Conservation (phyloP, 2,113 vertebrate species). For the Muntiacus reevesi region DNA sequence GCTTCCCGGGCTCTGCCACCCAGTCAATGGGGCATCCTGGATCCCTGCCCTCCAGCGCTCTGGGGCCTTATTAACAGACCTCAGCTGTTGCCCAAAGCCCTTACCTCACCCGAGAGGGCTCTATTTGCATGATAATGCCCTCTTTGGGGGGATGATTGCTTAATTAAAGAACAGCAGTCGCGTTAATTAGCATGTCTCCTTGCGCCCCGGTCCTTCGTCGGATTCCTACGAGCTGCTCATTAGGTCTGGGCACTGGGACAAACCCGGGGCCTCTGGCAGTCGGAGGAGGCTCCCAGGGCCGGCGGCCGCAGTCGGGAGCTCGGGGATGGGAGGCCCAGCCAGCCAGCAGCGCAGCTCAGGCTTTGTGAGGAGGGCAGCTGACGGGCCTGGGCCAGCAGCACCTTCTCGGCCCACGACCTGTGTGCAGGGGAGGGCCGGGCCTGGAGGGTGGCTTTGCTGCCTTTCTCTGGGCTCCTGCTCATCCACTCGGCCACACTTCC, state of each 20-base stretch:
- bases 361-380: conserved; percentile 56
- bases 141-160: conserved; percentile 83
- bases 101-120: conserved; percentile 76
- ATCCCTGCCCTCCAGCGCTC: conserved; percentile 60
- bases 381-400: not conserved
- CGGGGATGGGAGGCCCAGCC: conserved; percentile 4
- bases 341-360: conserved; percentile 48
- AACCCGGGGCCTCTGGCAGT: conserved; percentile 73
- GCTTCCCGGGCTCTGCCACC: conserved; percentile 56
- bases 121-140: conserved; percentile 83
- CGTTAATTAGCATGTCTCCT: conserved; percentile 87
- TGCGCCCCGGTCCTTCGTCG: conserved; percentile 82
- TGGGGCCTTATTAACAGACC: conserved; percentile 67
- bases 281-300: conserved; percentile 43
- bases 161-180: conserved; percentile 86
- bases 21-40: conserved; percentile 65
- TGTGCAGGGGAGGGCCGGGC: not conserved
- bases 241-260: conserved; percentile 81
- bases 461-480: not conserved
- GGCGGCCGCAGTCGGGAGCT: conserved; percentile 35
- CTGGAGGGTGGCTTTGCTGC: not conserved
- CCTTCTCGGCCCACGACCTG: not conserved
- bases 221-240: conserved; percentile 87
- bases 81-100: conserved; percentile 76
- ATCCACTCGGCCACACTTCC: not conserved